Evolutionary conservation across 1,140 invertebrate species (phyloP).

Genomic region (Drosophila ambigua): DNA sequence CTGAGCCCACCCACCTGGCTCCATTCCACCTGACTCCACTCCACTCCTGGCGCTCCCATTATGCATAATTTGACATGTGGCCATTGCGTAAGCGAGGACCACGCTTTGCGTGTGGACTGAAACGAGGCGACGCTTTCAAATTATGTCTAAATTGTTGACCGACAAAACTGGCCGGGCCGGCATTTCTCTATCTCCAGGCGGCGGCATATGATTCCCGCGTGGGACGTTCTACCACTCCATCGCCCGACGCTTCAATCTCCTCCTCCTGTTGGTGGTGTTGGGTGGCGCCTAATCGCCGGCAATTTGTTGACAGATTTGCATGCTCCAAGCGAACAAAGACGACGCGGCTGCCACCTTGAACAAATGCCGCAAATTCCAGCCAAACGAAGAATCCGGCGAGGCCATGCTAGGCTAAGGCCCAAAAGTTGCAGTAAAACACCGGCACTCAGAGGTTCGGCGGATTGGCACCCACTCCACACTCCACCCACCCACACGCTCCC

Average conservation of each 20-base stretch:
- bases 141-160: constrained; percentile 69
- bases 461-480: not conserved
- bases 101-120: constrained; percentile 35
- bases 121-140: constrained; percentile 49
- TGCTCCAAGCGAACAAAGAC: constrained; percentile 40
- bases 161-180: constrained; percentile 28
- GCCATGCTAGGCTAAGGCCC: constrained; percentile 33
- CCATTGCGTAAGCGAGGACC: constrained; percentile 69
- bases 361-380: constrained; percentile 57
- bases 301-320: constrained; percentile 74
- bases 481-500: not conserved
- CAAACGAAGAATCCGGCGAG: constrained; percentile 7
- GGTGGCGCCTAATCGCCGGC: constrained; percentile 59
- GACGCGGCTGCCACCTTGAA: constrained; percentile 23
- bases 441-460: not conserved
- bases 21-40: not conserved
- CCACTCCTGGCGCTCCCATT: constrained; percentile 27
- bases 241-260: too few relatives aligned
- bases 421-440: constrained; percentile 16
- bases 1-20: constrained; percentile 7
- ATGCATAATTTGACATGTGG: constrained; percentile 75
- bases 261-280: too few relatives aligned
- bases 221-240: too few relatives aligned
- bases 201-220: too few relatives aligned
- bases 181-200: not conserved